Base-by-base conservation (phyloP, 1,140 invertebrate species). In the Atta cephalotes region DNA sequence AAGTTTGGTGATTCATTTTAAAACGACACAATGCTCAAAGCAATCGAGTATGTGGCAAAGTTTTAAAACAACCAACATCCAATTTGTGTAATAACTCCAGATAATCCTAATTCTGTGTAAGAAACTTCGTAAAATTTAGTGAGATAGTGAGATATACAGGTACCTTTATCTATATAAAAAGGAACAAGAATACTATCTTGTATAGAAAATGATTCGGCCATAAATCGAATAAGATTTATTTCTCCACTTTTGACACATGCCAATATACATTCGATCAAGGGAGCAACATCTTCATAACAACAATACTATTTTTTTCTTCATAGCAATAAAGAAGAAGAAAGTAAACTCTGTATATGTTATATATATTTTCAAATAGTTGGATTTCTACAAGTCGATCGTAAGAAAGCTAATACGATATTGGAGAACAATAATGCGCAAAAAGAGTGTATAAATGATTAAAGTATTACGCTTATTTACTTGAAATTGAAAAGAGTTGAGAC, bases 121-220 rank as follows among this genome's bases (percentile, higher is more conserved):
- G 12, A 49, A 60, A 72, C 79, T 60, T 82, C 10, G 12, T 16
- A 49, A 82, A 39, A 82, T 82, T 74, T 82, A 82, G 18, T 74
- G 39, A 74, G 35, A 62, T 28, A 70, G n/a, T n/a, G n/a, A n/a
- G 21, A 51, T 35, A 79, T 49, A 39, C 14, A 39, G 72, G 25
- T 62, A 28, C 12, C 70, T 18, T 81, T 6, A 16, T 16, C 3
- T 14, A 21, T 3, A 16, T 12, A 45, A 60, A 58, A 39, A 45
- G 18, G 1, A n/a, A 28, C 35, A 82, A 21, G 31, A 71, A 53
- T 72, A 74, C 49, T 14, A 18, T 7, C n/a, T 60, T 60, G 14
- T 72, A 31, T 58, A 31, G 25, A 7, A 18, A 74, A 6, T n/a
- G 62, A 53, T 62, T 2, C 18, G 16, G 6, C 16, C 21, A 35